Evolutionary conservation across 2,888 invertebrate genomes (phyloP), one percentile per base, ranked within the genome.

Genomic region (Mimas tiliae): DNA sequence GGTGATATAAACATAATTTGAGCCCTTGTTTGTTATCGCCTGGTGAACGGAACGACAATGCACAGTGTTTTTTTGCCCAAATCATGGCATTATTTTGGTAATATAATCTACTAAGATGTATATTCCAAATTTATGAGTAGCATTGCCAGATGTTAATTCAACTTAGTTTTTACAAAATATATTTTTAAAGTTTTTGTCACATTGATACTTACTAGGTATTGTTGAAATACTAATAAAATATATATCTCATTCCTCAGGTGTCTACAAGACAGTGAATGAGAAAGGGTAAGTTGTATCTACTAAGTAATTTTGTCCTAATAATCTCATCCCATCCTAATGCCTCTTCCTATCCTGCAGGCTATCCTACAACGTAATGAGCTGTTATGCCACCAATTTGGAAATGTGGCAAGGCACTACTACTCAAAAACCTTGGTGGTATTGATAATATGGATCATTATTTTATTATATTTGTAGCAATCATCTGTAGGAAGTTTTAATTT

Each of bases 351-450:
- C 69, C 74, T 76, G 66, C 85, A 92, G 92, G 83, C 73, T 82
- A 48, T 72, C 77, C 70, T 87, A 83, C 84, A 87, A 88, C 72
- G 71, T 89, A 69, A 82, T 87, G 78, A 87, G 87, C 82, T 87
- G 85, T 81, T 87, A 83, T 72, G 81, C 87, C 72, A 82, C 87
- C 72, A 88, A 89, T 76, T 70, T 90, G 71, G 87, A 88, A 70
- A 77, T 88, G 74, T 91, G 90, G 90, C 83, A 82, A 69, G 72
- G 81, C 21, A 75, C 78, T 63, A 69, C 81, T 45, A 80, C 81
- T 21, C 78, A 73, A 67, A 85, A 83, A 70, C 81, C 87, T 62
- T 93, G 91, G 92, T 93, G 93, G 93, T 93, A 90, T 45, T 65
- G n/a, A 16, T 34, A 64, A 50, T 50, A 50, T 50, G 16, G 0